Base-by-base conservation (phyloP, 2,888 invertebrate species). In the Piscicola geometra region DNA sequence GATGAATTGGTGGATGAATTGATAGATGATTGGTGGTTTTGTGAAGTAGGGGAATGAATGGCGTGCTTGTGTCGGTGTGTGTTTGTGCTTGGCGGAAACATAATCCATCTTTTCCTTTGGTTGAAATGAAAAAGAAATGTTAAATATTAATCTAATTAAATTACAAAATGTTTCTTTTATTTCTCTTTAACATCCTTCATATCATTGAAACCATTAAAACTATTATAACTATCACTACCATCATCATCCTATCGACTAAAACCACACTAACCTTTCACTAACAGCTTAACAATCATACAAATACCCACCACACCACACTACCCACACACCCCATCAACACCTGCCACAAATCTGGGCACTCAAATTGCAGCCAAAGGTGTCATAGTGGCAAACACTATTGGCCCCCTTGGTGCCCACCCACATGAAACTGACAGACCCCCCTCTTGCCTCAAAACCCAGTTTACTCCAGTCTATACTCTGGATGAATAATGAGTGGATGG, bases 301-400 rank as follows among this genome's bases (percentile, higher is more conserved):
- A n/a, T n/a, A n/a, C n/a, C 5, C 41, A 41, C 41, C 41, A 41
- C 41, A 41, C 41, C 41, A 41, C 41, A 41, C 41, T 15, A 41
- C 9, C 41, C 73, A 71, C 15, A 41, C 73, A 25, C 21, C 5
- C 32, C 35, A 25, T 21, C 25, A 60, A 3, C 41, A 93, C 94
- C 89, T 91, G 83, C 96, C 96, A 86, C 89, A 88, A 72, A 94
- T 86, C 87, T 98, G 97, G 72, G 91, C 91, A 15, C 97, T 91
- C 81, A 97, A 89, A 86, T 98, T 98, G 81, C 90, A 92, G 0
- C 96, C 96, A 86, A 96, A 98, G 0, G 93, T 92, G 84, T 98
- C 97, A 83, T 90, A 90, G 85, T 98, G 98, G 78, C 94, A 93
- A 0, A 94, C 93, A 0, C 97, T 97, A 83, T 95, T 93, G 1